phyloP scores from a whole-genome alignment of 2,888 invertebrate species.

The Standfussiana lucernea region DNA sequence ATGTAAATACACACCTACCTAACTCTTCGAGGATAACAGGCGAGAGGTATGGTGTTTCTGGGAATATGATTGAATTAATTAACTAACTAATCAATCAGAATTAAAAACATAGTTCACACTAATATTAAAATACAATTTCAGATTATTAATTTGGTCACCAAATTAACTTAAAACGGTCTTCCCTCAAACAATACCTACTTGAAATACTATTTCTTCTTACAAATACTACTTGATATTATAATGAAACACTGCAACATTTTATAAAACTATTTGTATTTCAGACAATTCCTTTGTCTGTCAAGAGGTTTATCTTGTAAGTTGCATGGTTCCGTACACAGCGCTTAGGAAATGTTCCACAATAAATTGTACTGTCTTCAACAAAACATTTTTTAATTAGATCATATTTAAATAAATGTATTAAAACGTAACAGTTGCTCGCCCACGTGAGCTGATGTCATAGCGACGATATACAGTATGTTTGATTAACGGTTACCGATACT shows the following conservation, averaged over 20 bases:
- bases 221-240: background rate
- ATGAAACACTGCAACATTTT: background rate
- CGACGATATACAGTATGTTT: too few relatives aligned
- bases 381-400: too few relatives aligned
- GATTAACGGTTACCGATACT: too few relatives aligned
- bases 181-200: background rate
- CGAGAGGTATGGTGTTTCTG: background rate
- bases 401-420: too few relatives aligned
- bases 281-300: constrained; percentile 23
- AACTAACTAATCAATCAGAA: background rate
- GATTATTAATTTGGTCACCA: background rate
- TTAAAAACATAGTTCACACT: background rate
- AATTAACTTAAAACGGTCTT: background rate
- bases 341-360: constrained; percentile 18
- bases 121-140: background rate
- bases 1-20: background rate
- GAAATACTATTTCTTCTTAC: background rate
- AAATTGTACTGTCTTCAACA: constrained; percentile 44
- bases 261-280: constrained; percentile 16
- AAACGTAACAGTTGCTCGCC: too few relatives aligned
- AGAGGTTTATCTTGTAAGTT: constrained; percentile 52
- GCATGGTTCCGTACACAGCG: constrained; percentile 31
- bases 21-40: background rate
- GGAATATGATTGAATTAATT: background rate
- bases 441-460: too few relatives aligned